Evolutionary conservation across 2,113 vertebrate species (phyloP), one percentile per base, ranked within the genome.

Genomic region (Aplodontia rufa): DNA sequence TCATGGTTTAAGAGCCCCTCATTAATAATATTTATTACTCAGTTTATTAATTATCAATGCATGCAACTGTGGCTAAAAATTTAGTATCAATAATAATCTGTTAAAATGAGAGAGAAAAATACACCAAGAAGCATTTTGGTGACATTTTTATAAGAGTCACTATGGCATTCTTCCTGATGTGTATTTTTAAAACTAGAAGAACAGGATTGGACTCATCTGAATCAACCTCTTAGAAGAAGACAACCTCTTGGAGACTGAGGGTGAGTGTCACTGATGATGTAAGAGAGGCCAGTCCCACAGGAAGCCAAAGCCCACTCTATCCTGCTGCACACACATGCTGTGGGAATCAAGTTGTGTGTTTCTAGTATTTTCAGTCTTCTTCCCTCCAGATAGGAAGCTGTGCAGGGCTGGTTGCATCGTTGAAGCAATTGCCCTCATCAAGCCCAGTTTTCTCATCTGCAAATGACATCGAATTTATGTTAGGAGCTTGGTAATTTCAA

Each of bases 401-500:
- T 47, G 75, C 68, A 93, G 45, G 68, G 19, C 55, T 92, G 55
- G 4, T 64, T 76, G 26, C 4, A 26, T 90, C 47, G 22, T 32
- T 26, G 55, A 92, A 92, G 51, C 16, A 62, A n/a, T 45, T 32
- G 74, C 58, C 37, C 95, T 83, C 37, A 92, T 76, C 69, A 79
- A 75, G 14, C 42, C 47, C 62, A 53, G 24, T 71, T 80, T 96
- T 90, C 30, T 90, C 71, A 64, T 45, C 78, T 78, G 37, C 13
- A 82, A 87, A 88, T 78, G 47, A 62, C 45, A 94, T 72, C 40
- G 83, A 26, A 53, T 93, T 92, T 87, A 76, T 66, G 13, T 68
- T 86, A 95, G 78, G 35, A 92, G 32, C 19, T 90, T 90, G 51
- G 32, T 87, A 64, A 92, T 81, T 89, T 60, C 20, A 58, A 62